A percentile compares a stretch with the other conserved stretches of the same genome.
Evolutionary conservation across 1,140 invertebrate species (phyloP).

Genomic region (Zaprionus africanus): DNA sequence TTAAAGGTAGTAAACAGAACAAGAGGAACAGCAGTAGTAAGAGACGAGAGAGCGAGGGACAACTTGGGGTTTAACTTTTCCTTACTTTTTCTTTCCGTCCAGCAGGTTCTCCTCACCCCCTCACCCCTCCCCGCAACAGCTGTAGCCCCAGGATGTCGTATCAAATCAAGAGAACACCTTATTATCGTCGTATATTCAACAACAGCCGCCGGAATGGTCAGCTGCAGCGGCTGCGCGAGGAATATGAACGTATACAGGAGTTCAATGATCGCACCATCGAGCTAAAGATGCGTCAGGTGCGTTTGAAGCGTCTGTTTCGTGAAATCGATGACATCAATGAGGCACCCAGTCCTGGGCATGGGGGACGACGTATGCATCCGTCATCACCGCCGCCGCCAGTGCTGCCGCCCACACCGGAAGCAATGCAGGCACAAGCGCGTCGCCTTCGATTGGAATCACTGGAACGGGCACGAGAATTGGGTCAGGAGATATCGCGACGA

Average conservation of each 20-base stretch:
- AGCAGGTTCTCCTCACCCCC: neutral
- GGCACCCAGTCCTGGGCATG: neutral
- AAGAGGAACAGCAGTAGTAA: too few species aligned
- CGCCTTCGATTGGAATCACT: conserved; percentile 53
- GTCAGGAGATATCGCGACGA: conserved; percentile 64
- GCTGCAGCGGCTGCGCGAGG: conserved; percentile 67
- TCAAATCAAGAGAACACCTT: conserved; percentile 77
- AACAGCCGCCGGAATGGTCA: conserved; percentile 73
- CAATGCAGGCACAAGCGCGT: conserved; percentile 34
- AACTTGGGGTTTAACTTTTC: neutral
- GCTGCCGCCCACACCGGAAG: conserved; percentile 8
- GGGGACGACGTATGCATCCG: neutral
- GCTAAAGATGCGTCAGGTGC: conserved; percentile 77
- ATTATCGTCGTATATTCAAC: conserved; percentile 70
- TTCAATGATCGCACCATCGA: conserved; percentile 80
- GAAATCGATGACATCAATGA: conserved; percentile 78
- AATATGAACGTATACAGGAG: conserved; percentile 76
- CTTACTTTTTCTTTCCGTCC: neutral
- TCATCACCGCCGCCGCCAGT: neutral
- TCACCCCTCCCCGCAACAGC: neutral
- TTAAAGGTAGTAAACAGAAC: neutral
- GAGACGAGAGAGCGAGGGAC: neutral
- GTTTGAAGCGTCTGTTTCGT: conserved; percentile 70
- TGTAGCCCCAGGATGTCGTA: conserved; percentile 57
- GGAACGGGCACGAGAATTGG: conserved; percentile 59